phyloP scores from a whole-genome alignment of 2,113 vertebrate species.

The Anguilla rostrata region DNA sequence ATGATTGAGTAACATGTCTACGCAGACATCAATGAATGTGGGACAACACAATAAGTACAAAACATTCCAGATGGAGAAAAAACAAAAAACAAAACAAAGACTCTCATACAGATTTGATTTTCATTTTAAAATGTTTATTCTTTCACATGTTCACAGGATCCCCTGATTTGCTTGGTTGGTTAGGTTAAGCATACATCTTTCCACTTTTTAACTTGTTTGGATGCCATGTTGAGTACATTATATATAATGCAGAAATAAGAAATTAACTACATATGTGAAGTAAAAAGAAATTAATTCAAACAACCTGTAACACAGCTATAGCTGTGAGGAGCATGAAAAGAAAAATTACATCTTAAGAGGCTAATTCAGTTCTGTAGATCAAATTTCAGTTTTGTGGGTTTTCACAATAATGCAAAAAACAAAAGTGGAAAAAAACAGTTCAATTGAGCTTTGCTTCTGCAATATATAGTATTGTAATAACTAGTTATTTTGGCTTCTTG shows the following conservation, averaged over 20 bases:
- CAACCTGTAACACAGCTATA: background rate
- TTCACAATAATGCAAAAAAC: background rate
- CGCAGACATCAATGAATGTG: background rate
- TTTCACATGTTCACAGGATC: background rate
- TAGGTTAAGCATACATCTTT: background rate
- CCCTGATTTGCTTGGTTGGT: background rate
- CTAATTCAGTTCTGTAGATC: background rate
- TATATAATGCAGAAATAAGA: background rate
- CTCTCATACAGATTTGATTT: background rate
- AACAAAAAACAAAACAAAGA: background rate
- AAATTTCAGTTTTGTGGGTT: background rate
- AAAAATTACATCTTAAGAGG: background rate
- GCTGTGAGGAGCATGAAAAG: background rate
- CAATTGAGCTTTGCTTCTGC: background rate
- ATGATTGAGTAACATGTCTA: constrained; percentile 67
- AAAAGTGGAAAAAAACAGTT: background rate
- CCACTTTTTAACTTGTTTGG: background rate
- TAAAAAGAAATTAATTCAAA: background rate
- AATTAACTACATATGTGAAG: background rate
- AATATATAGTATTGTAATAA: background rate
- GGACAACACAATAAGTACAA: background rate
- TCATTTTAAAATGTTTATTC: background rate
- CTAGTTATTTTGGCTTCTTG: background rate
- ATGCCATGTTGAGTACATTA: background rate
- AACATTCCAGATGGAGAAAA: background rate